These are phyloP conservation scores for Polypedilum vanderplanki DNA, from an alignment of 1,140 invertebrate genomes.

Conservation along the genomic window DNA sequence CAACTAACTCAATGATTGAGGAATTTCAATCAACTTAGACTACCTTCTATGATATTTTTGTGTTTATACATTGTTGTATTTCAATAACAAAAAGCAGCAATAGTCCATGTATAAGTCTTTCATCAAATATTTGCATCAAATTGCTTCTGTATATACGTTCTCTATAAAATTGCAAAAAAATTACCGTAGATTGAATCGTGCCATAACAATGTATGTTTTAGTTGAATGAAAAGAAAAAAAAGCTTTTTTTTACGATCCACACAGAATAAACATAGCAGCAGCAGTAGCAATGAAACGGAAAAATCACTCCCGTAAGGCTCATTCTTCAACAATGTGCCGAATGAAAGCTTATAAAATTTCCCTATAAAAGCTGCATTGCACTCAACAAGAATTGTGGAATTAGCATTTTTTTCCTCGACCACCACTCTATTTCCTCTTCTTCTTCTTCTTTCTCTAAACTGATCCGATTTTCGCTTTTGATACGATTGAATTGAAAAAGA, in stretches of 20 bases:
- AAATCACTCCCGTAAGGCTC: not conserved
- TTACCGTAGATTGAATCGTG: not conserved
- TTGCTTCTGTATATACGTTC: constrained; percentile 9
- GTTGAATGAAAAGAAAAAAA: not conserved
- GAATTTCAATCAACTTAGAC: no score
- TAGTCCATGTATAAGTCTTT: not conserved
- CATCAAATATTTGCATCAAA: not conserved
- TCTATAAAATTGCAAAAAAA: not conserved
- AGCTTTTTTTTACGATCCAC: constrained; percentile 11
- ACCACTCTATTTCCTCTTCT: not conserved
- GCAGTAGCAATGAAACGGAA: not conserved
- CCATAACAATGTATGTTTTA: not conserved
- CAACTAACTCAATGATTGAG: no score
- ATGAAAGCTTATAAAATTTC: constrained; percentile 5
- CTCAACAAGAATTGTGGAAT: not conserved
- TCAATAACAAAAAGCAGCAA: no score
- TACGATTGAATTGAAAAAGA: not conserved
- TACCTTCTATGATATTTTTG: no score
- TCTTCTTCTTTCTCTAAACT: not conserved
- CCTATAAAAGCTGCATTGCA: constrained; percentile 2
- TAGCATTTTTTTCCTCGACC: not conserved
- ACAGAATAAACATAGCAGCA: constrained; percentile 5
- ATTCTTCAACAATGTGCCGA: not conserved
- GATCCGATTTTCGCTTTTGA: not conserved
- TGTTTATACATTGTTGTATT: no score